Percentiles rank a stretch among this genome's conserved stretches.
These are phyloP conservation scores for Crematogaster levior DNA, from an alignment of 2,888 invertebrate species.

Conservation along the genomic window DNA sequence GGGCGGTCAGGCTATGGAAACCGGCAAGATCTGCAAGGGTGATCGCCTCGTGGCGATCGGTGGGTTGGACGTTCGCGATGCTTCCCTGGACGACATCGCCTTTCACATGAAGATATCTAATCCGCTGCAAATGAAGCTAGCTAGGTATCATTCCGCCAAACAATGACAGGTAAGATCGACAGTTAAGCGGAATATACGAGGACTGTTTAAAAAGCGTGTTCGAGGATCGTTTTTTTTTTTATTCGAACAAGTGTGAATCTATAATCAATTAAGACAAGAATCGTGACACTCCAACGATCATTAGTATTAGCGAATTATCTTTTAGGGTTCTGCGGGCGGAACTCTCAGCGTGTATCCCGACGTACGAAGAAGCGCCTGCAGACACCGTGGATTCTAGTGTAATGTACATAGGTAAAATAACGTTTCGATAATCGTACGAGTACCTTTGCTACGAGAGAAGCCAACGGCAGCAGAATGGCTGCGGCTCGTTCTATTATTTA, in stretches of 20 bases:
- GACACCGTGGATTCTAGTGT: constrained; percentile 78
- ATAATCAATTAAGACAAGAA: neutral
- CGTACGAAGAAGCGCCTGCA: constrained; percentile 61
- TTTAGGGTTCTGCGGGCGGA: constrained; percentile 82
- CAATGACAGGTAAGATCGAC: constrained; percentile 80
- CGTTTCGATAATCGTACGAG: constrained; percentile 60
- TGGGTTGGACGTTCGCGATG: constrained; percentile 92
- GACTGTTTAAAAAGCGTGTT: neutral
- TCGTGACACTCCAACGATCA: neutral
- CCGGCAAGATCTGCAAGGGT: constrained; percentile 96
- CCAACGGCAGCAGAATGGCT: constrained; percentile 17
- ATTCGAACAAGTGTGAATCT: neutral
- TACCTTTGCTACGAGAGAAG: constrained; percentile 60
- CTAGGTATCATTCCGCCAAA: constrained; percentile 92
- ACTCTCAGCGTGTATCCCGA: constrained; percentile 70
- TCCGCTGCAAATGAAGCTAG: constrained; percentile 93
- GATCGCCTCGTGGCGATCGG: constrained; percentile 96
- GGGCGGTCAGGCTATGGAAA: constrained; percentile 95
- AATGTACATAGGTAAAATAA: constrained; percentile 73
- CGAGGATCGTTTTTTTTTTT: neutral
- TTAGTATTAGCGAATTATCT: constrained; percentile 18
- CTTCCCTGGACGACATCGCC: constrained; percentile 94
- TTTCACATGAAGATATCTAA: constrained; percentile 95
- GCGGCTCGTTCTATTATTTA: constrained; percentile 35
- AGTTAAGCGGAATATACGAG: neutral